These are phyloP conservation scores for Botia almorhae DNA, from an alignment of 2,797 vertebrate genomes.

Conservation along the genomic window DNA sequence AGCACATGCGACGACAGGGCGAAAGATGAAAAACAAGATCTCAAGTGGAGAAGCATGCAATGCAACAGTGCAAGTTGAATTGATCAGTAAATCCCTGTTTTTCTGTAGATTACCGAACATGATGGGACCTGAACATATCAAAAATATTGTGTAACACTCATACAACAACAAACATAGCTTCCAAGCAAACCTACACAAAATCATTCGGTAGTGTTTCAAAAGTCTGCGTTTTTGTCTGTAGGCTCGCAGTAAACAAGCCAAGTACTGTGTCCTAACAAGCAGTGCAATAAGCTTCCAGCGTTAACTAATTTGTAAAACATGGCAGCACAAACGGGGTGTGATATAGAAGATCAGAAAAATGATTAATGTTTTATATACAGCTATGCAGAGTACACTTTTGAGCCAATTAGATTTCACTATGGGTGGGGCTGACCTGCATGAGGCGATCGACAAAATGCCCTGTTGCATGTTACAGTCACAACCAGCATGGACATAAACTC, in stretches of 20 bases:
- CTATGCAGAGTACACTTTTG: too few species aligned
- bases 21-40: constrained; percentile 20
- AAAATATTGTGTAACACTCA: neutral
- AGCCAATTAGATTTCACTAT: too few species aligned
- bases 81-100: neutral
- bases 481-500: neutral
- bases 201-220: too few species aligned
- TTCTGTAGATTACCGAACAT: neutral
- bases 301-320: too few species aligned
- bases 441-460: too few species aligned
- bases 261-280: too few species aligned
- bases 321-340: neutral
- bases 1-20: neutral
- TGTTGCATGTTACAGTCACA: neutral
- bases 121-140: neutral
- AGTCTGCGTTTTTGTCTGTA: too few species aligned
- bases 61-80: neutral
- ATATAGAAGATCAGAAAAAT: neutral
- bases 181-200: too few species aligned
- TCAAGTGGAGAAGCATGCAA: neutral
- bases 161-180: too few species aligned
- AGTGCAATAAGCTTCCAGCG: too few species aligned
- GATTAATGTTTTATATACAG: neutral
- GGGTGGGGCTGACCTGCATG: too few species aligned
- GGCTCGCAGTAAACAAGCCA: too few species aligned